Base-by-base conservation (phyloP, 2,888 invertebrate species). In the Hydrotaea cyrtoneurina region DNA sequence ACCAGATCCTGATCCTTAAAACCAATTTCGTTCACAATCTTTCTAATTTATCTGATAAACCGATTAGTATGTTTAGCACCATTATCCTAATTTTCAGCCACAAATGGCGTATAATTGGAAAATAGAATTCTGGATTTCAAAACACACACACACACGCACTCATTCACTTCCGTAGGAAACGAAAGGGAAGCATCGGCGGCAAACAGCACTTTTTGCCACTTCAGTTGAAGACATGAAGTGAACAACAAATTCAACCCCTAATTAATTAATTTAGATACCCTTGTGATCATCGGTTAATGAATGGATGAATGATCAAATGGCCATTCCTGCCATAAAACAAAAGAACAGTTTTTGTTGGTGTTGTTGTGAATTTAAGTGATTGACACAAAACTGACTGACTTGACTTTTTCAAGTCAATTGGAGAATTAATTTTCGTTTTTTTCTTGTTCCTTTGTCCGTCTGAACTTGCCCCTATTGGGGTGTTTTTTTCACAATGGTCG, bases 391-490 rank as follows among this genome's bases (percentile, higher is more conserved):
- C 23, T 80, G 53, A 57, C 57, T 71, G 43, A 43, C 62, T 74
- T 80, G 84, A 85, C 81, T 85, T 79, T 53, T 86, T 73, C 46
- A 86, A 86, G 86, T 82, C 82, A 86, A 84, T 86, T 84, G 86
- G 79, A 82, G 81, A 86, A 82, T 81, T 84, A 80, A 80, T 86
- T 86, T 84, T 82, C 82, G 69, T 71, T 77, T 46, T 75, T 50
- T 15, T 50, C n/a, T 31, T 31, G 31, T 31, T 7, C 5, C 15
- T 43, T 4, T 43, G 43, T 50, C 50, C 2, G n/a, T n/a, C 2
- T 77, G 80, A 64, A 62, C 19, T 23, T 19, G 55, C 19, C 17
- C 2, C 66, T 46, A 31, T 73, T 17, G 55, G 57, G 11, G 15
- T 66, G 8, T 3, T 17, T 69, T 26, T 11, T 7, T 31, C 31